Conservation (phyloP, 37 sponge, comb jelly and placozoan species). For the Eunapius fragilis region DNA sequence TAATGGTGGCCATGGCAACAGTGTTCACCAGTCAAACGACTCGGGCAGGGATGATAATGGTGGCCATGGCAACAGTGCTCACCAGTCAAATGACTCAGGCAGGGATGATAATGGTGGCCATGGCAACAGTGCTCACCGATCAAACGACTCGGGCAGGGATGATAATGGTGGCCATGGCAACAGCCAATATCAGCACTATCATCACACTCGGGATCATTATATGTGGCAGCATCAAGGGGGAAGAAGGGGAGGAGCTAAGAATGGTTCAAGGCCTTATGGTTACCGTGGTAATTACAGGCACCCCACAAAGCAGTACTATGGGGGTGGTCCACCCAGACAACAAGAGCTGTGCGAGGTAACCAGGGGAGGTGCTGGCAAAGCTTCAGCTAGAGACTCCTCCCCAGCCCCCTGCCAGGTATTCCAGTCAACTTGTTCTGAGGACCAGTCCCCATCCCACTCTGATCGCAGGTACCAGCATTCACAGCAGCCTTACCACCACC, state of each 20-base stretch:
- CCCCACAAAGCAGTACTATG: not conserved
- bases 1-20: too few relatives aligned
- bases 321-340: not conserved
- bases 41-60: too few relatives aligned
- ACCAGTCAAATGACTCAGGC: not conserved
- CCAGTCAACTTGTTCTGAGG: not conserved
- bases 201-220: not conserved
- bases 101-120: not conserved
- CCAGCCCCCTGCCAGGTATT: not conserved
- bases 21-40: too few relatives aligned
- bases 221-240: not conserved
- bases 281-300: not conserved
- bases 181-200: not conserved
- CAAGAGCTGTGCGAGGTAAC: not conserved
- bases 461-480: not conserved
- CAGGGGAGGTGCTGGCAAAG: not conserved
- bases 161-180: not conserved
- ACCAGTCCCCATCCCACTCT: not conserved
- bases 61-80: not conserved
- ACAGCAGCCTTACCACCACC: not conserved
- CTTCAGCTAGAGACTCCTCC: not conserved
- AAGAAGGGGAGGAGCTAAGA: not conserved
- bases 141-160: not conserved
- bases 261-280: not conserved
- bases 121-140: not conserved